These are phyloP conservation scores for Scalopus aquaticus DNA, from an alignment of 2,113 vertebrate genomes.

Conservation along the genomic window DNA sequence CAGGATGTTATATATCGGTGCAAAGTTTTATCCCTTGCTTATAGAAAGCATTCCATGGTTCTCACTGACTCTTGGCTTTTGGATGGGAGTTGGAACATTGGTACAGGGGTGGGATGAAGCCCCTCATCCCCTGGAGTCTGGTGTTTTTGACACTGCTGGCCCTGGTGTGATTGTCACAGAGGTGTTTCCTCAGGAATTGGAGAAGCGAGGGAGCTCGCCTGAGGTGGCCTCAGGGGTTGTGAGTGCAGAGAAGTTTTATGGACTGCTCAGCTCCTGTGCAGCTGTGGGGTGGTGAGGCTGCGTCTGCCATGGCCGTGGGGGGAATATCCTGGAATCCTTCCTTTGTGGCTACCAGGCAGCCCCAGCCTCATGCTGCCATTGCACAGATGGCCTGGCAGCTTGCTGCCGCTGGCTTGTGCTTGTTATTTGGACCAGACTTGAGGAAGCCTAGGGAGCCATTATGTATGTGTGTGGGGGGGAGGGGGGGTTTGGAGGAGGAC, in stretches of 20 bases:
- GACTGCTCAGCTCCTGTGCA: not conserved
- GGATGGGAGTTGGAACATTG: not conserved
- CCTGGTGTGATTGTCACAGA: not conserved
- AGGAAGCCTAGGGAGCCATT: not conserved
- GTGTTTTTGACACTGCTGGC: not conserved
- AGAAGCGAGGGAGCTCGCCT: not conserved
- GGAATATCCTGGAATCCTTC: not conserved
- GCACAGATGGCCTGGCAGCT: not conserved
- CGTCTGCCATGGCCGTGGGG: not conserved
- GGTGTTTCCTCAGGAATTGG: not conserved
- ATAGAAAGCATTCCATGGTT: rapidly evolving
- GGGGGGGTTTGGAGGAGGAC: rapidly evolving
- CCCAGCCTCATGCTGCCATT: not conserved
- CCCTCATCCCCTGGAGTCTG: rapidly evolving
- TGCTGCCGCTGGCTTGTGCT: not conserved
- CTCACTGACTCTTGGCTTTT: not conserved
- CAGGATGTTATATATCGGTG: too few relatives aligned
- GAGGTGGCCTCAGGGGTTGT: not conserved
- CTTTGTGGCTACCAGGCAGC: not conserved
- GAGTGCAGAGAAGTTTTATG: not conserved
- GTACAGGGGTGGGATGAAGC: not conserved
- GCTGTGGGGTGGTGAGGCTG: not conserved
- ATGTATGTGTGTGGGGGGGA: too few relatives aligned
- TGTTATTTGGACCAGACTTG: not conserved
- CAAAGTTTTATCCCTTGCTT: not conserved